Base-by-base conservation (phyloP, 2,888 invertebrate genomes). In the Mesochorus sp. region DNA sequence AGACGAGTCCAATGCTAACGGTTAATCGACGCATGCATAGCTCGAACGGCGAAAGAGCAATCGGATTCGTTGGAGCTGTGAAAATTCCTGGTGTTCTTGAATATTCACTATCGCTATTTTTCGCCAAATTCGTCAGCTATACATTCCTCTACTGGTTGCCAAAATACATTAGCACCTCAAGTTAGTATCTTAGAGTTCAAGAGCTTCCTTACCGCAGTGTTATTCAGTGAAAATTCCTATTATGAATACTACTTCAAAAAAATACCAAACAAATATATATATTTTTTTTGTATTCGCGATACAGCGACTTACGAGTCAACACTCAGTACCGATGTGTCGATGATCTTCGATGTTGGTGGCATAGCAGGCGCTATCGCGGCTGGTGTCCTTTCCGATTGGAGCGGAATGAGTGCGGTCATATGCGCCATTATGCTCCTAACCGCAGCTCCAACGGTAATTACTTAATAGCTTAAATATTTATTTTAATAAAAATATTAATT, bases 91-190 rank as follows among this genome's bases (percentile, higher is more conserved):
- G 98, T 28, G 99, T 99, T 0, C 83, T 97, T 1, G 98, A 98
- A 92, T 99, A 96, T 92, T 97, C 98, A 0, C 90, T 98, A 47
- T 97, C 97, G 47, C 93, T 99, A 42, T 99, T 99, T 92, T 99
- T 99, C 91, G 97, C 98, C 10, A 99, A 99, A 91, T 93, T 99
- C 39, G 98, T 99, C 86, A 97, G 97, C 90, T 99, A 99, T 89
- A 99, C 98, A 75, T 99, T 99, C 92, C 94, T 99, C 57, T 99
- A 97, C 90, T 99, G 99, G 99, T 92, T 99, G 87, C 99, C 99
- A 19, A 91, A 95, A 2, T 99, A 98, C 87, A 97, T 99, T 75
- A 94, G 95, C 79, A 93, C 94, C 53, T 95, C 96, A 49, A 95
- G 97, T 97, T 91, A 95, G 96, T 94, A 84, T 68, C 37, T 19